A percentile compares a stretch with the other conserved stretches of the same genome.
Conservation (phyloP, 2,113 vertebrate species). For the Ochotona princeps region DNA sequence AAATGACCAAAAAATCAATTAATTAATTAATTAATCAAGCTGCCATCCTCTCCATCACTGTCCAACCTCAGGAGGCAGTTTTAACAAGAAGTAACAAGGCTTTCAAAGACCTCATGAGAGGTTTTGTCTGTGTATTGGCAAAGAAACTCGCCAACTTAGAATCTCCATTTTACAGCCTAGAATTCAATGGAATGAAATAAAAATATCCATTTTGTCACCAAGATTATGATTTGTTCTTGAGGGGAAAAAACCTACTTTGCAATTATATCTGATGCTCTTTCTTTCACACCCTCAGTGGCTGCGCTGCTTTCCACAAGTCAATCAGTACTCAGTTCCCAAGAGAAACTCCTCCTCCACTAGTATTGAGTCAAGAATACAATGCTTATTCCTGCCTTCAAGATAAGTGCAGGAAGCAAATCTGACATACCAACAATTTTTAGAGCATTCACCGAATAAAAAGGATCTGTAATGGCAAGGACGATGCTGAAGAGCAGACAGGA, state of each 20-base stretch:
- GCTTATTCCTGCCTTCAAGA: background rate
- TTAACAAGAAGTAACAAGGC: background rate
- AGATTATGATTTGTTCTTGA: background rate
- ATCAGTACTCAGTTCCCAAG: background rate
- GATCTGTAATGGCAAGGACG: constrained; percentile 57
- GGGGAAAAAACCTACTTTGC: constrained; percentile 17
- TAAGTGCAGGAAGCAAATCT: background rate
- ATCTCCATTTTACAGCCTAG: background rate
- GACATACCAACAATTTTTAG: constrained; percentile 70
- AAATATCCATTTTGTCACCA: background rate
- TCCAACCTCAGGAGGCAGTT: background rate
- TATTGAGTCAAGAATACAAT: background rate
- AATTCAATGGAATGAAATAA: constrained; percentile 7
- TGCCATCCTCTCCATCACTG: background rate
- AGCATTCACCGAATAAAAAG: constrained; percentile 64
- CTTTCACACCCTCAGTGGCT: background rate
- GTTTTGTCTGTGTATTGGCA: background rate
- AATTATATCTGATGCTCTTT: background rate
- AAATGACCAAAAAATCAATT: background rate
- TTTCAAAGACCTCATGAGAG: background rate
- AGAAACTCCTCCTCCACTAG: background rate
- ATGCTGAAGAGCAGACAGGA: constrained; percentile 68
- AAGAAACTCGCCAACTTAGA: background rate
- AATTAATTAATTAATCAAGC: too few relatives aligned
- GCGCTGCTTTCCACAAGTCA: background rate